Percentiles rank a stretch among this genome's conserved stretches.
These are phyloP conservation scores for Cherax quadricarinatus DNA, from an alignment of 1,140 invertebrate genomes.

Conservation along the genomic window DNA sequence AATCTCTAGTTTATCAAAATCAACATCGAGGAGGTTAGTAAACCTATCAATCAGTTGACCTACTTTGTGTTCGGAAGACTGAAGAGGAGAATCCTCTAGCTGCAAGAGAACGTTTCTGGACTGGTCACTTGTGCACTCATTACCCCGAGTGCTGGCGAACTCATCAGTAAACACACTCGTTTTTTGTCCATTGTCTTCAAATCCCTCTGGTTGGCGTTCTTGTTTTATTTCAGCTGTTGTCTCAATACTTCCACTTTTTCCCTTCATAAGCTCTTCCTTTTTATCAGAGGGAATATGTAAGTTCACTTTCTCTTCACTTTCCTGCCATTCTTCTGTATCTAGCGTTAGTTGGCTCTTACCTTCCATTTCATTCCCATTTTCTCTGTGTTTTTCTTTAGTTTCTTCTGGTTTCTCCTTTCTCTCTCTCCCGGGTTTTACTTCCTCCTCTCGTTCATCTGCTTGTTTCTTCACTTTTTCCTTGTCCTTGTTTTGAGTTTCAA, in stretches of 20 bases:
- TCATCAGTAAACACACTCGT: neutral
- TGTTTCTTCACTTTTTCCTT: neutral
- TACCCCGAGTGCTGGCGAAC: neutral
- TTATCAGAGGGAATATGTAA: neutral
- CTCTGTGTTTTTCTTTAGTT: neutral
- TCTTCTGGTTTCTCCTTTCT: neutral
- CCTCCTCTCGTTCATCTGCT: neutral
- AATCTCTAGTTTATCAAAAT: neutral
- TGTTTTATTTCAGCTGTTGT: neutral
- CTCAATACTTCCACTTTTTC: neutral
- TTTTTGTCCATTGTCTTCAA: neutral
- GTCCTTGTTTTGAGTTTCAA: neutral
- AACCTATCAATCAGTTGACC: conserved; percentile 44
- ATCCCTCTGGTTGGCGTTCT: neutral
- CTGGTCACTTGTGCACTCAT: neutral
- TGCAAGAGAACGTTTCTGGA: neutral
- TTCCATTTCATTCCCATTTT: neutral
- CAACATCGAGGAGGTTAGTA: conserved; percentile 9
- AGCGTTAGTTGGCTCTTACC: neutral
- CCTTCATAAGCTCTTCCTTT: neutral
- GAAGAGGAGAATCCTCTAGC: neutral
- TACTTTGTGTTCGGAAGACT: neutral
- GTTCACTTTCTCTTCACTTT: neutral
- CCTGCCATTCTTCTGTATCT: neutral
- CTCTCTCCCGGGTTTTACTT: neutral